Base-by-base conservation (phyloP, 2,113 vertebrate species). In the Sinosuthora webbiana region DNA sequence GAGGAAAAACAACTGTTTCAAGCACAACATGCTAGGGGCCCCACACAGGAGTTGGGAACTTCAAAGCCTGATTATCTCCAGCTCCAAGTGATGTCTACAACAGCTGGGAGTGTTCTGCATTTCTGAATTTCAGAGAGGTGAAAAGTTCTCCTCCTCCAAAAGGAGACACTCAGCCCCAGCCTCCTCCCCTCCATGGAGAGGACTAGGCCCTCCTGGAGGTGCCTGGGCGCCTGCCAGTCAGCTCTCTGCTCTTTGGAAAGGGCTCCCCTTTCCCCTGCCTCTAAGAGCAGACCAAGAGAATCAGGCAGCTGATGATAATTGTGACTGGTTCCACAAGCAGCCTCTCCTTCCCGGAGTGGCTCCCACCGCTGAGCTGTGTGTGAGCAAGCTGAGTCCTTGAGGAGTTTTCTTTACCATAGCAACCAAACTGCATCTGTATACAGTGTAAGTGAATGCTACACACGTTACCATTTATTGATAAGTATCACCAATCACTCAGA, bases 181-280 rank as follows among this genome's bases (percentile, higher is more conserved):
- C 22, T n/a, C 23, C 23, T 44, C 11, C 56, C 19, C 5, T 2
- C 13, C 0, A 4, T 5, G 31, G 30, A 56, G 55, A 69, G 45
- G 30, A 62, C 25, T 2, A 22, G 13, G 18, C 33, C 44, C 25
- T 27, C 0, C 0, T 1, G 27, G 47, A 77, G 45, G 35, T 9
- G 39, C 16, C 9, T 4, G 28, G 10, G 25, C 56, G n/a, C 21
- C 25, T 16, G 25, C 9, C 10, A 44, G 23, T 42, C 8, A 16
- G 22, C 25, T 1, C 15, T 33, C 44, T 25, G 30, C 52, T n/a
- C 49, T 31, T 13, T 10, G 53, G 30, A 41, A 56, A 33, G 31
- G 33, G 21, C 23, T 6, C 30, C 56, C 50, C 44, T 7, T 56
- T 45, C 18, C 31, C 27, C n/a, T 30, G 25, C 27, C 45, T 69